Conservation (phyloP, 1,140 invertebrate species). For the Trichonephila inaurata region DNA sequence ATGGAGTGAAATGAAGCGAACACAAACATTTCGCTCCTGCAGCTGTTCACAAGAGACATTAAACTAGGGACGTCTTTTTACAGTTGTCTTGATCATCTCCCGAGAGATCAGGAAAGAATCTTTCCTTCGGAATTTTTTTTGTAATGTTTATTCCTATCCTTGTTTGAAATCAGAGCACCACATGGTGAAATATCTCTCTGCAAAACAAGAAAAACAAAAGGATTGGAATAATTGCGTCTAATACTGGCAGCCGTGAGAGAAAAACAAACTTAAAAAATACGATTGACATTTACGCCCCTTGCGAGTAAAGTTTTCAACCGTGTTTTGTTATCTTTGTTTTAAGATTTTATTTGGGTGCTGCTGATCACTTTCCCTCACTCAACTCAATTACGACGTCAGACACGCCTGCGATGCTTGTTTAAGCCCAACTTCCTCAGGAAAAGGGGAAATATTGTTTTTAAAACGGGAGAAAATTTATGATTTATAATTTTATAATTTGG, state of each 20-base stretch:
- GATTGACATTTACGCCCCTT: constrained; percentile 34
- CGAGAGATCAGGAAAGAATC: not conserved
- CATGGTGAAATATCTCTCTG: not conserved
- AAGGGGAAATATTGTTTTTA: not conserved
- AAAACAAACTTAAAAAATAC: not conserved
- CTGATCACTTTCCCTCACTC: not conserved
- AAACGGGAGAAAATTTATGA: not conserved
- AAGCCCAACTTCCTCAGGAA: not conserved
- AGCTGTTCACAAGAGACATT: constrained; percentile 10
- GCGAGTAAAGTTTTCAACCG: not conserved
- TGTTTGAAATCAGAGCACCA: not conserved
- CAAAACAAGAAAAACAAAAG: not conserved
- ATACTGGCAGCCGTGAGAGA: not conserved
- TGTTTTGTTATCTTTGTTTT: not conserved
- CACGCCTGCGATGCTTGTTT: not conserved
- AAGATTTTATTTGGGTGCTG: not conserved
- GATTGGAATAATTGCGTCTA: not conserved
- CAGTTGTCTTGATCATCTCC: constrained; percentile 20
- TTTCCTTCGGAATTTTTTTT: not conserved
- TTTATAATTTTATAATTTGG: not conserved
- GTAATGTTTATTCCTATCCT: not conserved
- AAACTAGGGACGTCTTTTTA: not conserved
- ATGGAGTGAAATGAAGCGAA: constrained; percentile 36
- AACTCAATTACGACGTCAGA: not conserved
- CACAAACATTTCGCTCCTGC: not conserved